These are phyloP conservation scores for Heteronetta atricapilla DNA, from an alignment of 2,113 vertebrate genomes.

Conservation along the genomic window DNA sequence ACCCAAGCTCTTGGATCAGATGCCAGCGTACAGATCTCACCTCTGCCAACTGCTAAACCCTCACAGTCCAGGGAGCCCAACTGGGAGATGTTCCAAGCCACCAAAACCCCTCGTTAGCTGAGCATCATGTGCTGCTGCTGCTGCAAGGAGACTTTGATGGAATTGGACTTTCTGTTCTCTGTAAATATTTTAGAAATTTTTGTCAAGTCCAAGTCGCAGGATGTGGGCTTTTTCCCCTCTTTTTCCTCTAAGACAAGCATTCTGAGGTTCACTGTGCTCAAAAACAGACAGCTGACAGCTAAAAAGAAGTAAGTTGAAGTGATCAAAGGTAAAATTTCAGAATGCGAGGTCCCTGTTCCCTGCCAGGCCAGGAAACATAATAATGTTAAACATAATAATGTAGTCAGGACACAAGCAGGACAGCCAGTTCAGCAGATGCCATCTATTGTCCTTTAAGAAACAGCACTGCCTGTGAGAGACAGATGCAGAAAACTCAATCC, in stretches of 20 bases:
- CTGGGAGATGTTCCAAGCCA: background rate
- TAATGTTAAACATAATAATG: too few species aligned
- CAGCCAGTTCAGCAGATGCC: background rate
- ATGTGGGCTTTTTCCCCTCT: background rate
- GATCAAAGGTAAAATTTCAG: background rate
- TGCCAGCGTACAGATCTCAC: background rate
- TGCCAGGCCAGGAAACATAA: rapidly evolving
- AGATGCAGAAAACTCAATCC: background rate
- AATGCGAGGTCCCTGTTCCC: background rate
- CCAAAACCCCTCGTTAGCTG: background rate
- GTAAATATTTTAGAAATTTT: background rate
- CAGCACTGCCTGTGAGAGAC: rapidly evolving
- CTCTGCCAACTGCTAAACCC: background rate
- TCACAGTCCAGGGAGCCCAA: background rate
- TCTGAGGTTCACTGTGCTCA: background rate
- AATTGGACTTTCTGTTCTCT: background rate
- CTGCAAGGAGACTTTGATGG: background rate
- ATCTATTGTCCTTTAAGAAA: background rate
- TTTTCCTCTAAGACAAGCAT: background rate
- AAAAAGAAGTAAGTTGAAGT: background rate
- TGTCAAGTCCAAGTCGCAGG: background rate
- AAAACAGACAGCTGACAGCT: background rate
- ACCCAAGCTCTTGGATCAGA: background rate
- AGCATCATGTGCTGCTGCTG: background rate
- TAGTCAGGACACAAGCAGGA: background rate